Base-by-base conservation (phyloP, 2,113 vertebrate species). In the Myodes glareolus region DNA sequence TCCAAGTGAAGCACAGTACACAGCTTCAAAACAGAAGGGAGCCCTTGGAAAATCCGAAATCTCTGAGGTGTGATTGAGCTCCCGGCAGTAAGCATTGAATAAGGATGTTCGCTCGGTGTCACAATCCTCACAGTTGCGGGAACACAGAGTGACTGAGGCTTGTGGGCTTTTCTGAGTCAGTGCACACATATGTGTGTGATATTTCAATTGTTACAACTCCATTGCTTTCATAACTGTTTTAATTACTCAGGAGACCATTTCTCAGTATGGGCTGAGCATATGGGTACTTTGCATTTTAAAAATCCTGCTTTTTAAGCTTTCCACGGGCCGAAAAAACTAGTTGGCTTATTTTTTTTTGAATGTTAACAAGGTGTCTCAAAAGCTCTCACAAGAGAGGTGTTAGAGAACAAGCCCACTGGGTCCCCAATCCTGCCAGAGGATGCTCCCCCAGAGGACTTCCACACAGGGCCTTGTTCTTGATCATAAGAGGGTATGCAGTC, bases 211-310 rank as follows among this genome's bases (percentile, higher is more conserved):
- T 96, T 94, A 87, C 92, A 97, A 97, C 91, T 90, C 92, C 88
- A 96, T 50, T 96, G 96, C 95, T 87, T 96, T 95, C 92, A 82
- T 95, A 96, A 97, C 96, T 93, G 94, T 82, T 97, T 95, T 97
- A 98, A 97, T 97, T 96, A 97, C 97, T 96, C 97, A 5, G 50
- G 95, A 97, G 97, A 97, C 95, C 63, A 87, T 94, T 96, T 96
- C 95, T 96, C 96, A 72, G 85, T 91, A 52, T 2, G 10, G 95
- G 82, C 68, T 52, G 82, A 97, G 92, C 97, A 97, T 94, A 95
- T 97, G 97, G 91, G 96, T 77, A 90, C 82, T 98, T 96, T 84
- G 96, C 96, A 96, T 95, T 95, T 96, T 96, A 75, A 61, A 97
- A 97, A 95, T 95, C 52, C 76, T 90, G 45, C 81, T 97, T 97